Percentiles rank a stretch among this genome's conserved stretches.
Evolutionary conservation across 2,888 invertebrate genomes (phyloP).

Genomic region (Pimpla rufipes): DNA sequence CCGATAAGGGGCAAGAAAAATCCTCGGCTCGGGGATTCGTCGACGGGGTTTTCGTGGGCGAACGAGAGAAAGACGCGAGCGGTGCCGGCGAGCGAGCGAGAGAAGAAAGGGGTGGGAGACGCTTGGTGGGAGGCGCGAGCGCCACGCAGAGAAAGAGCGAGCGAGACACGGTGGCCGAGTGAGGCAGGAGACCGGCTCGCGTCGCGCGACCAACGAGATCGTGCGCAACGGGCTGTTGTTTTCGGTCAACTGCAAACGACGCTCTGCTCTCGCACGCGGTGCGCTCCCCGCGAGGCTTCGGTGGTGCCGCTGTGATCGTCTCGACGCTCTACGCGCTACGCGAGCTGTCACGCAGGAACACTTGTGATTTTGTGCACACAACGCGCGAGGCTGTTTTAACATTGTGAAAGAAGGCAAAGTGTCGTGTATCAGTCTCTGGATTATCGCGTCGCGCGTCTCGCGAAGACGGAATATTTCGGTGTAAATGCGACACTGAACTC

Average conservation of each 20-base stretch:
- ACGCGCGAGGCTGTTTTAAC: not conserved
- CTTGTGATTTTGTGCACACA: not conserved
- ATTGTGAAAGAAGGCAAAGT: not conserved
- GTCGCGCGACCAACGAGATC: conserved; percentile 69
- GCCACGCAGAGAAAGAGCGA: conserved; percentile 68
- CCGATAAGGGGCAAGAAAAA: conserved; percentile 16
- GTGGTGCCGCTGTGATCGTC: conserved; percentile 2
- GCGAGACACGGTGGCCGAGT: conserved; percentile 67
- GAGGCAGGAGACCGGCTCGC: conserved; percentile 72
- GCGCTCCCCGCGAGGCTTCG: conserved; percentile 65
- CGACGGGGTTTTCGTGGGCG: conserved; percentile 34
- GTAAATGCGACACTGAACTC: too few species aligned
- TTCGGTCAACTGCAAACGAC: conserved; percentile 72
- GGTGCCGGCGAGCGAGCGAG: conserved; percentile 55
- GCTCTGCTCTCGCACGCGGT: conserved; percentile 73
- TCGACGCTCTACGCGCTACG: not conserved
- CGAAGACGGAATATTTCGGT: too few species aligned
- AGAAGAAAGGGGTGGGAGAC: conserved; percentile 63
- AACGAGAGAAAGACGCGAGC: conserved; percentile 54
- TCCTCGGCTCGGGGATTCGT: conserved; percentile 30
- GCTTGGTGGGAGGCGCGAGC: conserved; percentile 66
- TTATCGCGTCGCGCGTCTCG: too few species aligned
- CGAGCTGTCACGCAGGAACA: not conserved
- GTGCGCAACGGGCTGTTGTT: conserved; percentile 71
- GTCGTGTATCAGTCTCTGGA: not conserved